phyloP scores from a whole-genome alignment of 2,113 vertebrate genomes.

The Agapornis roseicollis region DNA sequence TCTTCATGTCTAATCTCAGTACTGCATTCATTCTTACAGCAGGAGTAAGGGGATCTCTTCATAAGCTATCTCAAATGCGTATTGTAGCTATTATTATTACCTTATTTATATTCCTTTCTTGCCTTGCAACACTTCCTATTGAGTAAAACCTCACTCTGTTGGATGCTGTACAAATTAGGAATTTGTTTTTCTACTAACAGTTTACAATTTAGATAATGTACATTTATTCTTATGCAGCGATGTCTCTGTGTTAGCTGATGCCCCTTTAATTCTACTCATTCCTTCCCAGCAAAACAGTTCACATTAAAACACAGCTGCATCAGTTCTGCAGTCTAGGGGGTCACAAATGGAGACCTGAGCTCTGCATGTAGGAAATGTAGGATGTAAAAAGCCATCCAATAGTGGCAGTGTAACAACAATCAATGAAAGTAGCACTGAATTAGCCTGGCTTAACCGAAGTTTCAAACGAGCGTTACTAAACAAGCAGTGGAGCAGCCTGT shows the following conservation, averaged over 20 bases:
- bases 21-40: background rate
- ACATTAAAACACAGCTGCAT: background rate
- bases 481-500: accelerated
- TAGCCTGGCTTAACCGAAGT: background rate
- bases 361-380: background rate
- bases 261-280: background rate
- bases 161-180: background rate
- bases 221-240: background rate
- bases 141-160: background rate
- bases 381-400: accelerated
- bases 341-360: background rate
- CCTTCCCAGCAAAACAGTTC: background rate
- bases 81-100: background rate
- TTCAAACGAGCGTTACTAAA: background rate
- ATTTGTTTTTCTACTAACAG: background rate
- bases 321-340: background rate
- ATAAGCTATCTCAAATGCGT: background rate
- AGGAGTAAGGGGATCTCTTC: background rate
- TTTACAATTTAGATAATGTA: background rate
- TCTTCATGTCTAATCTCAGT: background rate
- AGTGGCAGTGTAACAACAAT: background rate
- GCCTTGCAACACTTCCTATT: background rate
- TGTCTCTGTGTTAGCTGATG: background rate
- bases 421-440: background rate
- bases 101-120: background rate